Percentiles rank a stretch among this genome's conserved stretches.
Evolutionary conservation across 2,113 vertebrate species (phyloP).

Genomic region (Geococcyx californianus): DNA sequence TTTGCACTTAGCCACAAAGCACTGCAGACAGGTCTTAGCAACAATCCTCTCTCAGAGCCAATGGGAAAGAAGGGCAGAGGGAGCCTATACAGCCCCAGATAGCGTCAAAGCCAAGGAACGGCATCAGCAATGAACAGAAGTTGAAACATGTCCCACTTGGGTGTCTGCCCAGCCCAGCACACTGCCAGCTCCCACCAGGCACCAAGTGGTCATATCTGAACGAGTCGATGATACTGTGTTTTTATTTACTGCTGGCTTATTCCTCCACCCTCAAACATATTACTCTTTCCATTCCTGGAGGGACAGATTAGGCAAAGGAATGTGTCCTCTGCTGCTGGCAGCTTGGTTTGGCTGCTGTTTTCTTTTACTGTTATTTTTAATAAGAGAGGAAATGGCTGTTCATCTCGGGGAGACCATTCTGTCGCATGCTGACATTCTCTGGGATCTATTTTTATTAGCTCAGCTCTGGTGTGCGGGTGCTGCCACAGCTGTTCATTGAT

Average conservation of each 20-base stretch:
- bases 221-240: neutral
- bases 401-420: constrained; percentile 34
- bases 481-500: constrained; percentile 33
- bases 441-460: constrained; percentile 66
- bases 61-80: neutral
- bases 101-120: neutral
- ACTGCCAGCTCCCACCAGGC: constrained; percentile 10
- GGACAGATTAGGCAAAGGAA: constrained; percentile 53
- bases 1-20: neutral
- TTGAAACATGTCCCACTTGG: constrained; percentile 40
- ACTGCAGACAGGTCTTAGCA: neutral
- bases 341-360: constrained; percentile 31
- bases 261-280: constrained; percentile 1
- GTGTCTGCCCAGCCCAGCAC: constrained; percentile 17
- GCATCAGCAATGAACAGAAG: neutral
- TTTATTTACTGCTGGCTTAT: constrained; percentile 53
- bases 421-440: constrained; percentile 42
- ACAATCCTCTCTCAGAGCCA: neutral
- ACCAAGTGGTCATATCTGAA: neutral
- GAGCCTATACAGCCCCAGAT: rapidly evolving
- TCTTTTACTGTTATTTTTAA: constrained; percentile 59
- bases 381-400: constrained; percentile 48
- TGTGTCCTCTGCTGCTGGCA: constrained; percentile 48
- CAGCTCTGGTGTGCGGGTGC: neutral
- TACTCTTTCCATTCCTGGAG: constrained; percentile 34